Percentiles rank a stretch among this genome's conserved stretches.
Evolutionary conservation across 1,140 invertebrate species (phyloP).

Genomic region (Sogatella furcifera): DNA sequence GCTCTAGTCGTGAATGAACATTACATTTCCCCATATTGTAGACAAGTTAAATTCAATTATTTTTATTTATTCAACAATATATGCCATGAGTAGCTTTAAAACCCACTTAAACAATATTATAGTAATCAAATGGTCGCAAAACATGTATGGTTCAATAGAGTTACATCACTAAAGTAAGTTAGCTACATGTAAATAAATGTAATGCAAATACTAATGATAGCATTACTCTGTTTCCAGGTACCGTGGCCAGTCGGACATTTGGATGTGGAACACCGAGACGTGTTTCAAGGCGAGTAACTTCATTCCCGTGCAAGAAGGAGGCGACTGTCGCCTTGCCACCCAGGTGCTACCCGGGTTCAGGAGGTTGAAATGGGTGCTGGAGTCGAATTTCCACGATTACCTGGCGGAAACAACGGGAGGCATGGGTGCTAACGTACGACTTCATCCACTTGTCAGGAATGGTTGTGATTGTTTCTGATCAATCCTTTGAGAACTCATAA

Average conservation of each 20-base stretch:
- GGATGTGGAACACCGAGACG: slow-evolving; percentile 46
- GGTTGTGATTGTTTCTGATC: neutral
- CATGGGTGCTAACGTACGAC: slow-evolving; percentile 38
- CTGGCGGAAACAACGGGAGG: slow-evolving; percentile 44
- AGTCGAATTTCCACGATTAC: slow-evolving; percentile 53
- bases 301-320: slow-evolving; percentile 41
- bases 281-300: slow-evolving; percentile 42
- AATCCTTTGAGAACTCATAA: no score
- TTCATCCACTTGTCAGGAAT: slow-evolving; percentile 39
- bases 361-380: slow-evolving; percentile 45
- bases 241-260: slow-evolving; percentile 41
- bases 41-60: no score
- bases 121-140: no score
- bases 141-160: no score
- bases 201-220: no score
- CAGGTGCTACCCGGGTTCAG: slow-evolving; percentile 45
- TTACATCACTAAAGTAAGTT: no score
- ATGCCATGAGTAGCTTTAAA: no score
- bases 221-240: slow-evolving; percentile 35
- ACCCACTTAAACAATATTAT: no score
- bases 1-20: no score
- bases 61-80: no score
- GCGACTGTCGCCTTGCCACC: slow-evolving; percentile 45
- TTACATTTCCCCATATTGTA: no score
- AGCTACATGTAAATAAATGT: no score